These are phyloP conservation scores for Aphelinus atriplicis DNA, from an alignment of 1,140 invertebrate species.

Conservation along the genomic window DNA sequence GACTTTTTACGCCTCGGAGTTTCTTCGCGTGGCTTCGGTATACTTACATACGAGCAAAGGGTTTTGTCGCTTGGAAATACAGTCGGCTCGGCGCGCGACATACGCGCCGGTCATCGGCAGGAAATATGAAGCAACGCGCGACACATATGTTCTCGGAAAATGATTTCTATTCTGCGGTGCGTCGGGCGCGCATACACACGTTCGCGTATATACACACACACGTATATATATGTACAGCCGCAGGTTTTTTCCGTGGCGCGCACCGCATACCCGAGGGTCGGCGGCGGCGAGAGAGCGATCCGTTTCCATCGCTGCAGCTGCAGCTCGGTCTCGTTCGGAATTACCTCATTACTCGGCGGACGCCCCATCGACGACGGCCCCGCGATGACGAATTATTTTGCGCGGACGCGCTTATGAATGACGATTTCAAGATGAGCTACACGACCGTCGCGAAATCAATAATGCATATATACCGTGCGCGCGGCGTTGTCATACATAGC, in stretches of 20 bases:
- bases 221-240: not conserved
- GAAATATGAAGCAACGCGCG: not conserved
- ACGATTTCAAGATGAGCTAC: too few relatives aligned
- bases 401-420: not conserved
- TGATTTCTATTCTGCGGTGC: conserved; percentile 8
- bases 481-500: not conserved
- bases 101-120: not conserved
- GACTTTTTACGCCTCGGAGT: too few relatives aligned
- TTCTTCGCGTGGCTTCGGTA: too few relatives aligned
- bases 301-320: not conserved
- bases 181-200: too few relatives aligned
- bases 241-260: not conserved
- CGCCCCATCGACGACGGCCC: not conserved
- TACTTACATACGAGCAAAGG: too few relatives aligned
- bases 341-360: conserved; percentile 16
- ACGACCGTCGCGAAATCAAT: conserved; percentile 13
- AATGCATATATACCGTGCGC: conserved; percentile 4
- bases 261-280: not conserved
- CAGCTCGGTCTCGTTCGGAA: not conserved
- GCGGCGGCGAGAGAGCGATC: not conserved
- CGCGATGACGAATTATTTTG: not conserved
- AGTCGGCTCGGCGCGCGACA: too few relatives aligned
- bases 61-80: too few relatives aligned
- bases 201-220: not conserved
- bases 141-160: conserved; percentile 20